A percentile compares a stretch with the other conserved stretches of the same genome.
These are phyloP conservation scores for Hypomecis punctinalis DNA, from an alignment of 2,888 invertebrate species.

Conservation along the genomic window DNA sequence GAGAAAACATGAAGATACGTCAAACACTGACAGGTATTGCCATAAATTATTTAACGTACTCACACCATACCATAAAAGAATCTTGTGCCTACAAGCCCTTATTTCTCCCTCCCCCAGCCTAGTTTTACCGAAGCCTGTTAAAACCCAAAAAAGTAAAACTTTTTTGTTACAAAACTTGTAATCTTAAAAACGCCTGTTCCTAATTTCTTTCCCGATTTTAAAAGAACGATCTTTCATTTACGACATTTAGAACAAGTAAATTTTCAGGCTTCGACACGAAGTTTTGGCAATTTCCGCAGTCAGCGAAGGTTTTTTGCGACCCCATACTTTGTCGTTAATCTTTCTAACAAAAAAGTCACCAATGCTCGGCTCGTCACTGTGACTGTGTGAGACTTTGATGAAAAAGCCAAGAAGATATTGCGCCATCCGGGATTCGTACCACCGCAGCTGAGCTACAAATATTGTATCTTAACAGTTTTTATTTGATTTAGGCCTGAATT, in stretches of 20 bases:
- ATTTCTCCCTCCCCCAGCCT: conserved; percentile 9
- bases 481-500: no score
- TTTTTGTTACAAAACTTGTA: conserved; percentile 77
- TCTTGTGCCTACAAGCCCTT: conserved; percentile 31
- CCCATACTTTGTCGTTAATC: conserved; percentile 82
- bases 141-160: conserved; percentile 54
- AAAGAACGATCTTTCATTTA: conserved; percentile 84
- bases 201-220: conserved; percentile 83
- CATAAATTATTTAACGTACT: conserved; percentile 24
- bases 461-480: no score
- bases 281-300: conserved; percentile 83
- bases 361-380: conserved; percentile 70
- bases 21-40: conserved; percentile 15
- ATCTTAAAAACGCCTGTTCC: conserved; percentile 82
- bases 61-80: conserved; percentile 10
- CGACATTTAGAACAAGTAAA: conserved; percentile 83
- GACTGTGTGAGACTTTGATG: conserved; percentile 60
- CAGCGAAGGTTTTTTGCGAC: conserved; percentile 78
- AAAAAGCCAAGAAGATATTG: no score
- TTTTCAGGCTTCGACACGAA: conserved; percentile 81
- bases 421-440: no score
- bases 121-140: conserved; percentile 31
- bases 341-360: conserved; percentile 78
- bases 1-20: conserved; percentile 14
- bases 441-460: no score